Evolutionary conservation across 2,888 invertebrate genomes (phyloP), one percentile per base, ranked within the genome.

Genomic region (Hypena proboscidalis): DNA sequence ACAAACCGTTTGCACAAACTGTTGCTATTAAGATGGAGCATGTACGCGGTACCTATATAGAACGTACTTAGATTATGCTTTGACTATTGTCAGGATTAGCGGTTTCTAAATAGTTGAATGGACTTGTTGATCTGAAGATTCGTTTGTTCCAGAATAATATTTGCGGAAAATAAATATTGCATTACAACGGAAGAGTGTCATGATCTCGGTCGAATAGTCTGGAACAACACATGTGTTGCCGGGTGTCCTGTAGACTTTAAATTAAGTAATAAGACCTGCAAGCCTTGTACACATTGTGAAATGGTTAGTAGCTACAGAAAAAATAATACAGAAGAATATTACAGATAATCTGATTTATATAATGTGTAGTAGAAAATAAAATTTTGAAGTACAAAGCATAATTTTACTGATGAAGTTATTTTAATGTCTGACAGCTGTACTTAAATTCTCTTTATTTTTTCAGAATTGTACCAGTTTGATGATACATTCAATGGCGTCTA

Each of bases 121-220:
- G n/a, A n/a, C n/a, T n/a, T n/a, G n/a, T n/a, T n/a, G n/a, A n/a
- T n/a, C n/a, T n/a, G n/a, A n/a, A n/a, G n/a, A n/a, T n/a, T n/a
- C 2, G 17, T 25, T 11, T 19, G 10, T 58, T 80, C 1, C 79
- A 93, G 93, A 29, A 80, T 88, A 21, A 50, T 93, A 61, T 92
- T 93, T 45, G 80, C 91, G 3, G 77, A 68, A 8, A 90, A 91
- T 39, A 88, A 93, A 32, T 91, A 95, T 32, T 98, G 98, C 72
- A 87, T 98, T 15, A 93, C 94, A 0, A 84, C 87, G 31, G 77
- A 92, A 0, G 94, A 96, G 70, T 98, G 98, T 67, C 64, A 73
- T 0, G 46, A 71, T 0, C 60, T 91, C 1, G 65, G 62, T 0
- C 93, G 92, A 72, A 94, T 94, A 81, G 80, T 92, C 0, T 94